Evolutionary conservation across 1,140 invertebrate genomes (phyloP).

Genomic region (Penaeus chinensis): DNA sequence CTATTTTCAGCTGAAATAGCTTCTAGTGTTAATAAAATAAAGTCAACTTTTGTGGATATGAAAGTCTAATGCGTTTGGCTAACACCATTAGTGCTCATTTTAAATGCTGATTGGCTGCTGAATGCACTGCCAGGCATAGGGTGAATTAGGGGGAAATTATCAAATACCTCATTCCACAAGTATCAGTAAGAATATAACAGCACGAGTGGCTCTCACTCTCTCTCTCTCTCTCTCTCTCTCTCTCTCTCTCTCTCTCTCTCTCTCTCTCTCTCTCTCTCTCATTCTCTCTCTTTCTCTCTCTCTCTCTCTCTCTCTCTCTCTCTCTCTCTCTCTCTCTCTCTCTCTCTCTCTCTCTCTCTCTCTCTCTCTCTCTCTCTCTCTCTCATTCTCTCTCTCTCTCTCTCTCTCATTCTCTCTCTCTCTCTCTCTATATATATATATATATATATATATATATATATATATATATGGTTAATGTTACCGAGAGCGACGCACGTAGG

Average conservation of each 20-base stretch:
- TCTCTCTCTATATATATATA: not conserved
- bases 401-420: conserved; percentile 13
- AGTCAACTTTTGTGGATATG: too few species aligned
- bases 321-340: conserved; percentile 30
- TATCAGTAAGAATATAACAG: too few species aligned
- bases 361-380: conserved; percentile 30
- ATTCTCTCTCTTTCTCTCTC: conserved; percentile 23
- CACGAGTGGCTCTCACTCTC: not conserved
- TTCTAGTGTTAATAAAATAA: too few species aligned
- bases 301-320: conserved; percentile 30
- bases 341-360: conserved; percentile 30
- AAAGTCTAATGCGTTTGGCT: too few species aligned
- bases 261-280: conserved; percentile 30
- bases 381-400: conserved; percentile 25
- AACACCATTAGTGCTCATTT: too few species aligned
- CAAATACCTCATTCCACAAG: too few species aligned
- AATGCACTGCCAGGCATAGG: too few species aligned
- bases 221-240: conserved; percentile 30
- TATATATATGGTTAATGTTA: too few species aligned
- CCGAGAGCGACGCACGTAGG: too few species aligned
- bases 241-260: conserved; percentile 30
- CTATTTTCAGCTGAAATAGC: too few species aligned
- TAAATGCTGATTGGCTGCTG: too few species aligned
- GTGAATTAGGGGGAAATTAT: too few species aligned
- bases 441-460: not conserved